Base-by-base conservation (phyloP, 1,140 invertebrate species). In the Lepidurus packardi region DNA sequence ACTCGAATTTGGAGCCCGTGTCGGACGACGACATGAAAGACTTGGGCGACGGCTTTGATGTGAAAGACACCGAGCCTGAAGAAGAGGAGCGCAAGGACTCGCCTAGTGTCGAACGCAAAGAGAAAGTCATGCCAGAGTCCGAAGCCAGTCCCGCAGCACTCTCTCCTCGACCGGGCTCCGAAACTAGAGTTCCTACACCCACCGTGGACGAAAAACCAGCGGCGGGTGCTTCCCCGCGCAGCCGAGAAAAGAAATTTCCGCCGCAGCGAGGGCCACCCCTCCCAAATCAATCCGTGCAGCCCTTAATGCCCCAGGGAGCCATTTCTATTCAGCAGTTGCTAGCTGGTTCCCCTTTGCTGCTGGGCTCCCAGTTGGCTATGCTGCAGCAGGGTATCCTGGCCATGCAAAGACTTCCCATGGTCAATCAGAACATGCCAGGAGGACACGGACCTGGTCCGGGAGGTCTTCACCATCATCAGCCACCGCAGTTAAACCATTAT, bases 201-300 rank as follows among this genome's bases (percentile, higher is more conserved):
- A 78, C 78, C 0, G 78, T 78, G 43, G 78, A 78, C 24, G 78
- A 78, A 47, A 78, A 78, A 73, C 78, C 78, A 43, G 6, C 78
- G 11, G 78, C 43, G 34, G 75, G 47, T 10, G 41, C 10, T 16
- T 34, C 42, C 6, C 76, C n/a, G 16, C 73, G 16, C 24, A 78
- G 45, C 24, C n/a, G 41, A 9, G 43, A 42, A 42, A 73, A 43
- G 25, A 74, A 25, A 41, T 43, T 43, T 45, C 77, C 65, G 43
- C 79, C 43, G 65, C 77, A 10, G 10, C 53, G 53, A 0, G 53
- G 53, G 3, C 34, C 34, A 65, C 16, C 9, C 8, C 16, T 13
- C 8, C 16, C 7, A 65, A 65, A 13, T 7, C 16, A 13, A 1
- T 13, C 16, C 6, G 13, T 65, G 53, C 53, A 16, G 13, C 53